These are phyloP conservation scores for Bos taurus DNA, from an alignment of 2,113 vertebrate species.

Conservation along the genomic window DNA sequence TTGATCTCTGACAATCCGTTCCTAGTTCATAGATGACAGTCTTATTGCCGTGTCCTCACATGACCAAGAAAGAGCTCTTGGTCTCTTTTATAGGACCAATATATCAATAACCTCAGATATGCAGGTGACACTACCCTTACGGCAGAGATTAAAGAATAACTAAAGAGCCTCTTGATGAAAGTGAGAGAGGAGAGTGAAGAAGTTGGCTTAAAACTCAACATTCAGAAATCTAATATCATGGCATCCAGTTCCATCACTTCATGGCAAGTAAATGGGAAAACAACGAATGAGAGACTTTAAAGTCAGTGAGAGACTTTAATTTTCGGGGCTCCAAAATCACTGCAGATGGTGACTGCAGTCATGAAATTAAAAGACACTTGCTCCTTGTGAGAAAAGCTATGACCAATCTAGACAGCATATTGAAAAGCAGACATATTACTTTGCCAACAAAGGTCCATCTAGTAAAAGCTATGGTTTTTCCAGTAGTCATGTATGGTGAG, in stretches of 20 bases:
- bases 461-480: background rate
- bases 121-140: background rate
- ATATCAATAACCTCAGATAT: background rate
- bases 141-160: background rate
- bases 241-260: background rate
- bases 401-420: background rate
- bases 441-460: fast-evolving
- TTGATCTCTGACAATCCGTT: background rate
- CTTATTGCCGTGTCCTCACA: background rate
- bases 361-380: background rate
- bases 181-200: background rate
- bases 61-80: background rate
- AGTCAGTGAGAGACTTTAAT: background rate
- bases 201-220: background rate
- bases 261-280: background rate
- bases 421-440: background rate
- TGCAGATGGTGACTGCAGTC: background rate
- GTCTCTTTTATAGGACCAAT: background rate
- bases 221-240: background rate
- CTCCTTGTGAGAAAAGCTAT: background rate
- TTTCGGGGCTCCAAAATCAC: background rate
- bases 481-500: background rate
- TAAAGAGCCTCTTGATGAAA: background rate
- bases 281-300: background rate
- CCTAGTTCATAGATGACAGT: background rate